Base-by-base conservation (phyloP, 2,113 vertebrate species). In the Grammomys surdaster region DNA sequence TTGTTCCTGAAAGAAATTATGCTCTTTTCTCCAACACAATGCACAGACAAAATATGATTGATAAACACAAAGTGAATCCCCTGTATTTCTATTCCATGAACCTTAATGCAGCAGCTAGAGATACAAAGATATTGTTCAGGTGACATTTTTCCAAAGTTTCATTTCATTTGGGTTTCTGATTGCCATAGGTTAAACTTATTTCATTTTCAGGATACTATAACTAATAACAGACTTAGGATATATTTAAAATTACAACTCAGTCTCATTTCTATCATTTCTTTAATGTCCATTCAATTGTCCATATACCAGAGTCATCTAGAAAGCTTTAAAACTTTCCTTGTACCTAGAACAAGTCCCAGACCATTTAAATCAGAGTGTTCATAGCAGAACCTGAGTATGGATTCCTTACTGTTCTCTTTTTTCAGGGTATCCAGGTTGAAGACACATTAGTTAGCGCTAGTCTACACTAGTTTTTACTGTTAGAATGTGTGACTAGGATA, bases 101-200 rank as follows among this genome's bases (percentile, higher is more conserved):
- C 5, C 7, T 60, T 76, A 51, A 46, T 75, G 4, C 69, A 70
- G 2, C 63, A 93, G 20, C 43, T 91, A 12, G 28, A 73, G 31
- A 51, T 40, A 5, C 24, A 70, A 80, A 46, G 67, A 51, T 90
- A 70, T 67, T 7, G 48, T 31, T 82, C 36, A 48, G 51, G 20
- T 3, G 26, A 19, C 40, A 56, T 77, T 96, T 60, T 85, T 17
- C 76, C 75, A 93, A 76, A 33, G 7, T 28, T 24, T 70, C 43
- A 65, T 78, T 88, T 93, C 33, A 63, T 89, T 88, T 78, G 24
- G 6, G 54, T 88, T 95, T 69, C 11, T n/a, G 20, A 43, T 63
- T 85, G 51, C 5, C 36, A n/a, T 76, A 75, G 9, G 69, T 69
- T 96, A 81, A 90, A 51, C 51, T 70, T 63, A 84, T 43, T 85